phyloP scores from a whole-genome alignment of 2,113 vertebrate genomes.

The Myanophis thanlyinensis region DNA sequence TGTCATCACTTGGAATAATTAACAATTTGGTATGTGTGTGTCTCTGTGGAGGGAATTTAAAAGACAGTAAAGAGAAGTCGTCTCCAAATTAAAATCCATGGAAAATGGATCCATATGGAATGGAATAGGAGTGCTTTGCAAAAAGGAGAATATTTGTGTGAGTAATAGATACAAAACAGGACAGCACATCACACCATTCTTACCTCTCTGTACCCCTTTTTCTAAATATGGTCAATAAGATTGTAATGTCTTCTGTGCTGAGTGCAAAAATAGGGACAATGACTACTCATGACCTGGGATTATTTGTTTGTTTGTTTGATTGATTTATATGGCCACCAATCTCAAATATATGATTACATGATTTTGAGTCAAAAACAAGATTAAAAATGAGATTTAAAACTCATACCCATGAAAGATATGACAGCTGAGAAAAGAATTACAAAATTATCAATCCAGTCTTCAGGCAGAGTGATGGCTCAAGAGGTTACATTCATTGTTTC shows the following conservation, averaged over 20 bases:
- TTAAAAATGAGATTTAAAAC: background rate
- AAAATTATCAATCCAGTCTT: background rate
- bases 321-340: background rate
- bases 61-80: background rate
- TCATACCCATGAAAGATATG: background rate
- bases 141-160: background rate
- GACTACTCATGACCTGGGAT: background rate
- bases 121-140: background rate
- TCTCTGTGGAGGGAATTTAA: background rate
- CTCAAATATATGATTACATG: background rate
- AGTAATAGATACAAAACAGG: background rate
- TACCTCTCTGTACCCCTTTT: background rate
- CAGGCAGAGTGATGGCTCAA: background rate
- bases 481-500: no score
- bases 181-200: fast-evolving
- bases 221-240: background rate
- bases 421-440: background rate
- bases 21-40: slow-evolving; percentile 17
- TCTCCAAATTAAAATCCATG: background rate
- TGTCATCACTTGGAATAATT: slow-evolving; percentile 40
- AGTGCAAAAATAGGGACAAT: background rate
- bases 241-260: background rate
- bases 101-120: no score
- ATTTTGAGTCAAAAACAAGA: background rate
- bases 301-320: background rate